Percentiles rank a stretch among this genome's conserved stretches.
These are phyloP conservation scores for Nycticryphes semicollaris DNA, from an alignment of 2,113 vertebrate species.

Conservation along the genomic window DNA sequence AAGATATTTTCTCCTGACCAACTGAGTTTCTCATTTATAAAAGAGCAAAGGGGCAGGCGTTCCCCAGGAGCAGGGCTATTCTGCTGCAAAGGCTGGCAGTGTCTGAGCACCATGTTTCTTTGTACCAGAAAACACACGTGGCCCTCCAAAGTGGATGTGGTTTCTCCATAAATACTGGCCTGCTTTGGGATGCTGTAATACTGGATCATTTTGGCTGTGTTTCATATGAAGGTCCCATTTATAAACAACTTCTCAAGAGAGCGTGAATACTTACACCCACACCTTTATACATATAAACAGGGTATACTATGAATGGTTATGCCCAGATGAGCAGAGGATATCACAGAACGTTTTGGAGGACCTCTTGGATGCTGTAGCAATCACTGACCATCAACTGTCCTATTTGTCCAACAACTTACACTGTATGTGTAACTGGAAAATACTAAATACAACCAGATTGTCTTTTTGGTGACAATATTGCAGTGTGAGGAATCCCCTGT, in stretches of 20 bases:
- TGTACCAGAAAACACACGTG: neutral
- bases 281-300: neutral
- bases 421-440: neutral
- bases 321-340: neutral
- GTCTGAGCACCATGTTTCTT: fast-evolving
- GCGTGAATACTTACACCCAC: neutral
- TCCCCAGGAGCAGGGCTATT: neutral
- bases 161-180: neutral
- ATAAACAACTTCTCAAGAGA: neutral
- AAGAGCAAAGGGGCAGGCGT: neutral
- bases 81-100: neutral
- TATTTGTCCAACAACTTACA: neutral
- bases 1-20: neutral
- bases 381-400: neutral
- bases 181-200: neutral
- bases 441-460: neutral
- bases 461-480: neutral
- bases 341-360: neutral
- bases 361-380: neutral
- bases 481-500: neutral
- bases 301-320: neutral
- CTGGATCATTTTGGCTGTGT: neutral
- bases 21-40: neutral
- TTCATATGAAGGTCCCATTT: neutral
- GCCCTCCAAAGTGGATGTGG: neutral